phyloP scores from a whole-genome alignment of 2,888 invertebrate genomes.

The Thelaira solivaga region DNA sequence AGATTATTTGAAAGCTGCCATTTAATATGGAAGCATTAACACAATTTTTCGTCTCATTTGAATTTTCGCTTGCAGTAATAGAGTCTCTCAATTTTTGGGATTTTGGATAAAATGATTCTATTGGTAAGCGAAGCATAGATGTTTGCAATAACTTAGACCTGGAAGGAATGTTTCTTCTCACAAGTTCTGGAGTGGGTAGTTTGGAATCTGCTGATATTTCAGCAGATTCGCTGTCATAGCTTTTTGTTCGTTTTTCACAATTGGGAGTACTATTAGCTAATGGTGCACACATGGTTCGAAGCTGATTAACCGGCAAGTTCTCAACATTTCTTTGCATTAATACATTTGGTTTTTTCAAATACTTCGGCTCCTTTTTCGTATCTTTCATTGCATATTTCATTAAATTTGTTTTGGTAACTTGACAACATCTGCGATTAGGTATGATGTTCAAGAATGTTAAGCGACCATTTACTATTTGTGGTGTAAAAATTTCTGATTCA shows the following conservation, averaged over 20 bases:
- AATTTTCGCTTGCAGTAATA: not conserved
- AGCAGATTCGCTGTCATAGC: not conserved
- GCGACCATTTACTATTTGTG: slow-evolving; percentile 70
- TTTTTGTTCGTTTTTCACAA: not conserved
- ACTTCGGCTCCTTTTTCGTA: accelerated
- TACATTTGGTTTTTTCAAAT: not conserved
- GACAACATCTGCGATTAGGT: slow-evolving; percentile 69
- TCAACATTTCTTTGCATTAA: not conserved
- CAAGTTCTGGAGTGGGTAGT: slow-evolving; percentile 61
- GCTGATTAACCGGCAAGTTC: not conserved
- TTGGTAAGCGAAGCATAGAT: slow-evolving; percentile 26
- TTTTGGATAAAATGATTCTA: slow-evolving; percentile 37
- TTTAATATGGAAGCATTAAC: slow-evolving; percentile 6
- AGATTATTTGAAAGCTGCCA: slow-evolving; percentile 38
- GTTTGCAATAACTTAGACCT: slow-evolving; percentile 8
- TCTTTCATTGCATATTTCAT: not conserved
- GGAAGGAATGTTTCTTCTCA: slow-evolving; percentile 50
- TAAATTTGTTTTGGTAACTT: not conserved
- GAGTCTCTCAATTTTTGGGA: slow-evolving; percentile 57
- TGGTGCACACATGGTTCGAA: not conserved
- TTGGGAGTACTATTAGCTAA: slow-evolving; percentile 52
- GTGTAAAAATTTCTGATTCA: slow-evolving; percentile 72
- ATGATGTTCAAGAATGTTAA: slow-evolving; percentile 71
- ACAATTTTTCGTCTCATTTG: not conserved
- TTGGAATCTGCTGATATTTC: not conserved